Percentiles rank a stretch among this genome's conserved stretches.
Conservation (phyloP, 64 coral and sea anemone genomes). For the Exaiptasia diaphana region DNA sequence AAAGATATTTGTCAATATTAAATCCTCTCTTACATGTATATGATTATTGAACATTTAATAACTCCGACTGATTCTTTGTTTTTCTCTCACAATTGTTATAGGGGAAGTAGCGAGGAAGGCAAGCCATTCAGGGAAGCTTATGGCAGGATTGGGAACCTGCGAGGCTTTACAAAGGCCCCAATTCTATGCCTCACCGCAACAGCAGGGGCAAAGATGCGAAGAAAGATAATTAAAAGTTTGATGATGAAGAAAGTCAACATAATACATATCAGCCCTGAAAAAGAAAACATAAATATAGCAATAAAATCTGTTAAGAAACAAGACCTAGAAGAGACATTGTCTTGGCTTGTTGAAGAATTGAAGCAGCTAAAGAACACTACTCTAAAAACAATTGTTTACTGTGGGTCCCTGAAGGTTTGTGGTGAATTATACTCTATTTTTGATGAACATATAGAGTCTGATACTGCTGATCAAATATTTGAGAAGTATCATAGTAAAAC, state of each 20-base stretch:
- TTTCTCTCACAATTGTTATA: too few relatives aligned
- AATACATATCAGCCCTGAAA: conserved; percentile 31
- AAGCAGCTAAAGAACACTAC: neutral
- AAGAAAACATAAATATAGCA: conserved; percentile 33
- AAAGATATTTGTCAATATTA: too few relatives aligned
- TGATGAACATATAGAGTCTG: neutral
- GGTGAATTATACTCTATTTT: conserved; percentile 55
- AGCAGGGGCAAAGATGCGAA: conserved; percentile 36
- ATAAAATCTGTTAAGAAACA: conserved; percentile 16
- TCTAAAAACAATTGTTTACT: conserved; percentile 54
- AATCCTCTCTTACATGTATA: too few relatives aligned
- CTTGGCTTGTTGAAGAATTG: conserved; percentile 40
- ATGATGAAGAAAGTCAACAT: conserved; percentile 25
- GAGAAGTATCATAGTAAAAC: conserved; percentile 56
- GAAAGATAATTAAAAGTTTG: conserved; percentile 48
- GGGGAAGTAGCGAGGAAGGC: neutral
- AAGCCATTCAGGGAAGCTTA: conserved; percentile 56
- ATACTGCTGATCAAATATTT: neutral
- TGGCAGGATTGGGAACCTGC: conserved; percentile 45
- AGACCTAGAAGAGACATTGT: conserved; percentile 30
- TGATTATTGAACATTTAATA: too few relatives aligned
- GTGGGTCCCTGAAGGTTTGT: conserved; percentile 35
- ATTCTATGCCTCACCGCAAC: conserved; percentile 51
- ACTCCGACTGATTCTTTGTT: too few relatives aligned
- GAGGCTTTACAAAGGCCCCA: conserved; percentile 44